Percentiles rank a stretch among this genome's conserved stretches.
phyloP scores from a whole-genome alignment of 1,140 invertebrate genomes.

The Elymnias hypermnestra region DNA sequence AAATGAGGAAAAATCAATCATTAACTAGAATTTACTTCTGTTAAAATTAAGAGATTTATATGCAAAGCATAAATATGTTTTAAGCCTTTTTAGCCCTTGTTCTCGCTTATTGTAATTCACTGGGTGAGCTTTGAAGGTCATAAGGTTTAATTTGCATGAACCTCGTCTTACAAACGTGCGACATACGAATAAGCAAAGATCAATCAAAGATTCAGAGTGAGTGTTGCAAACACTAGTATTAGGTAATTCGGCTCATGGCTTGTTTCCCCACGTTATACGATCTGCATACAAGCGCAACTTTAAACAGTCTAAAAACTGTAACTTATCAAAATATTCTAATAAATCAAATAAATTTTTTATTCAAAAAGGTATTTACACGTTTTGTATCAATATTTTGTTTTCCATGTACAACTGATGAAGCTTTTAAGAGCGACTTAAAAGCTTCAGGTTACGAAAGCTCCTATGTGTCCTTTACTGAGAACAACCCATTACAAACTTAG shows the following conservation, averaged over 20 bases:
- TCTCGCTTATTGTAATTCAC: slow-evolving; percentile 36
- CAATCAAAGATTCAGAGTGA: slow-evolving; percentile 46
- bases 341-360: too few species aligned
- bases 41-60: slow-evolving; percentile 10
- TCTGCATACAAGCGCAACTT: slow-evolving; percentile 38
- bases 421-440: too few species aligned
- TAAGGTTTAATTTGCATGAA: slow-evolving; percentile 45
- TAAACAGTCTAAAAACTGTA: slow-evolving; percentile 3
- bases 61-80: slow-evolving; percentile 8
- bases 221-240: slow-evolving; percentile 37
- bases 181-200: slow-evolving; percentile 31
- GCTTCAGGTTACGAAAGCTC: too few species aligned
- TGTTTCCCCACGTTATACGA: slow-evolving; percentile 31
- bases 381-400: too few species aligned
- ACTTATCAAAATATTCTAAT: slow-evolving; percentile 3
- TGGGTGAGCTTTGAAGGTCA: slow-evolving; percentile 32
- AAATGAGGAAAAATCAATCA: too few species aligned
- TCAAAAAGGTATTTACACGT: too few species aligned
- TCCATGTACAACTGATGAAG: too few species aligned
- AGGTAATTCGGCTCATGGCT: slow-evolving; percentile 55
- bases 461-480: too few species aligned
- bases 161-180: slow-evolving; percentile 30
- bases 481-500: too few species aligned
- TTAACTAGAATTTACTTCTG: too few species aligned
- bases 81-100: slow-evolving; percentile 27